These are phyloP conservation scores for Bucorvus abyssinicus DNA, from an alignment of 2,797 vertebrate species.

Conservation along the genomic window DNA sequence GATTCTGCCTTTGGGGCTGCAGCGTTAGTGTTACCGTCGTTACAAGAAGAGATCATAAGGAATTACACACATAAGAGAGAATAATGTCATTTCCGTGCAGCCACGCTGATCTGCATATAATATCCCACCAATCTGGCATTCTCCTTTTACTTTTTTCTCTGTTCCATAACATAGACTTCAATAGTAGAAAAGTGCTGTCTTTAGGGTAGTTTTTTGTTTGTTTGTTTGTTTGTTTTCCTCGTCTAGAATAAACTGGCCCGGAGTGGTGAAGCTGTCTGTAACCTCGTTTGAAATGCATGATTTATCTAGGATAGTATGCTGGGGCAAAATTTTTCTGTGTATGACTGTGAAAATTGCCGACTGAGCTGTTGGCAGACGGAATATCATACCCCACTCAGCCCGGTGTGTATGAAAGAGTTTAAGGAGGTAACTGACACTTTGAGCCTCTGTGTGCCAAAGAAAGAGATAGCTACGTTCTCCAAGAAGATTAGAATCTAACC, in stretches of 20 bases:
- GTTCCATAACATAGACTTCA: not conserved
- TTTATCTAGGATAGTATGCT: slow-evolving; percentile 38
- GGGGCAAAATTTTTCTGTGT: slow-evolving; percentile 46
- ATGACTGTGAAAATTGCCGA: slow-evolving; percentile 52
- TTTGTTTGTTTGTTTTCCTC: not conserved
- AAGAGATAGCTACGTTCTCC: slow-evolving; percentile 69
- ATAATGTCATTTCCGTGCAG: not conserved
- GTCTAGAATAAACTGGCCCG: not conserved
- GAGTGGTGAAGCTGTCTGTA: slow-evolving; percentile 2
- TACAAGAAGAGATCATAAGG: not conserved
- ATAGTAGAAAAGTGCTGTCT: not conserved
- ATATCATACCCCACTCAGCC: slow-evolving; percentile 52
- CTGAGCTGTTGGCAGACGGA: slow-evolving; percentile 46
- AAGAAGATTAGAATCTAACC: slow-evolving; percentile 73
- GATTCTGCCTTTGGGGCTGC: not conserved
- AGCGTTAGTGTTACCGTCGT: not conserved
- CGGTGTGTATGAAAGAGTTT: slow-evolving; percentile 45
- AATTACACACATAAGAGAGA: not conserved
- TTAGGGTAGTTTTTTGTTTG: not conserved
- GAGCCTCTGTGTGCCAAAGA: slow-evolving; percentile 66
- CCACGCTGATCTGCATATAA: not conserved
- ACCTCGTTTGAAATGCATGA: slow-evolving; percentile 50
- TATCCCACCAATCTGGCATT: not conserved
- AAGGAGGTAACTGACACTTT: slow-evolving; percentile 72
- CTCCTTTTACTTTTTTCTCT: not conserved